Conservation (phyloP, 2,888 invertebrate genomes). For the Iselma pallidipennis region DNA sequence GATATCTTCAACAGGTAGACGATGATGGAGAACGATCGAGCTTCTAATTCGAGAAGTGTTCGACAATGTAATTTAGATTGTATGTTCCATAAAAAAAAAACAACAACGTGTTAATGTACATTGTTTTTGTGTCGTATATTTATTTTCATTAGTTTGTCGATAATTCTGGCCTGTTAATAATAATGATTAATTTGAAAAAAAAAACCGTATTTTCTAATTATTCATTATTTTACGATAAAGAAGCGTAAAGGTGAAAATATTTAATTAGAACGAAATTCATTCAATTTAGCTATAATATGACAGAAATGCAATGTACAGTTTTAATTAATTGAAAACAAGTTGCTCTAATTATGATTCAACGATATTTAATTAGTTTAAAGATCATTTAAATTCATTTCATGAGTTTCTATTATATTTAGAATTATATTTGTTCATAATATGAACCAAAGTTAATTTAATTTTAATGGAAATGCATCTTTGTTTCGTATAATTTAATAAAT, state of each 20-base stretch:
- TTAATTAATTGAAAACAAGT: background rate
- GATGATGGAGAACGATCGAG: too few relatives aligned
- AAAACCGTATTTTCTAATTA: background rate
- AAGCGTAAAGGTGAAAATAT: background rate
- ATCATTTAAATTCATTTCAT: background rate
- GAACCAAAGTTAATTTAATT: too few relatives aligned
- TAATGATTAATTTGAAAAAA: too few relatives aligned
- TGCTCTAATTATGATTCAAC: background rate
- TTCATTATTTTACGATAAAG: background rate
- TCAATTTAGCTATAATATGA: background rate
- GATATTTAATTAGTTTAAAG: background rate
- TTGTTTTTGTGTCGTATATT: too few relatives aligned
- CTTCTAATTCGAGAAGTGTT: background rate
- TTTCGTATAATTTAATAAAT: too few relatives aligned
- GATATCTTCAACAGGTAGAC: background rate
- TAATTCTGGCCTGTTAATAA: too few relatives aligned
- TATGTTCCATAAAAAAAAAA: too few relatives aligned
- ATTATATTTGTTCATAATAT: too few relatives aligned
- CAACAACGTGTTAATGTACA: too few relatives aligned
- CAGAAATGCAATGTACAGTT: background rate
- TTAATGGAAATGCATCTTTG: too few relatives aligned
- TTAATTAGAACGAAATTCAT: background rate
- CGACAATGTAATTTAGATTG: background rate
- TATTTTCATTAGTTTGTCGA: too few relatives aligned
- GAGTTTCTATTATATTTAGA: too few relatives aligned